Conservation (phyloP, 2,113 vertebrate genomes). For the Oenanthe oenanthe region DNA sequence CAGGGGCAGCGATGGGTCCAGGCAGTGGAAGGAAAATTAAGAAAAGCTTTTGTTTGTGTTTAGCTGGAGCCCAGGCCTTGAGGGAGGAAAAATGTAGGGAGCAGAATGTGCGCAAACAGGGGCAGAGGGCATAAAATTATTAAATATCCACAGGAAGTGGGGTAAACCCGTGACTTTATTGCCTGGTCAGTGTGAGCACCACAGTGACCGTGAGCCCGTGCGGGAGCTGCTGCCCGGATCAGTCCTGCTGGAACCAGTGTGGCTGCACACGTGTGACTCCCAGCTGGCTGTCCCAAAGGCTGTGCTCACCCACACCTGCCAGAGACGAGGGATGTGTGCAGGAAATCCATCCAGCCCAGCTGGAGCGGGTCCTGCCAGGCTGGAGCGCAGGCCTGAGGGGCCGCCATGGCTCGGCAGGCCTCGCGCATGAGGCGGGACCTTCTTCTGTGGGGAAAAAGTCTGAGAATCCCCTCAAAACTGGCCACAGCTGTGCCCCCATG, state of each 20-base stretch:
- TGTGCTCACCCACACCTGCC: fast-evolving
- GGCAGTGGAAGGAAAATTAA: not conserved
- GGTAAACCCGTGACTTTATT: not conserved
- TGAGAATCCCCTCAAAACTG: not conserved
- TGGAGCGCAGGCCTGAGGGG: not conserved
- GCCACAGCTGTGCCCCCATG: fast-evolving
- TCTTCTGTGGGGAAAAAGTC: not conserved
- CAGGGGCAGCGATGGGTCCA: not conserved
- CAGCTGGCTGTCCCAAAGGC: not conserved
- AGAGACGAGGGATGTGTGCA: not conserved
- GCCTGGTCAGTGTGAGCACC: fast-evolving
- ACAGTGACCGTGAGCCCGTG: fast-evolving
- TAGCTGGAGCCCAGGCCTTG: not conserved
- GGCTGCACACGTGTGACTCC: fast-evolving
- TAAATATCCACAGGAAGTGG: not conserved
- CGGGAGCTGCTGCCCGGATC: not conserved
- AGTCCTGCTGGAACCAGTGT: fast-evolving
- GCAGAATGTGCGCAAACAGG: not conserved
- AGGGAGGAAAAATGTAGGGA: not conserved
- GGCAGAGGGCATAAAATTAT: not conserved
- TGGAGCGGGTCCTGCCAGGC: fast-evolving
- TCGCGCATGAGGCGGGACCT: fast-evolving
- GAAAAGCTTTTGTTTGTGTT: not conserved
- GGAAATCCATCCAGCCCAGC: not conserved
- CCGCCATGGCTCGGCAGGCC: fast-evolving